Conservation (phyloP, 2,113 vertebrate species). For the Vidua chalybeata region DNA sequence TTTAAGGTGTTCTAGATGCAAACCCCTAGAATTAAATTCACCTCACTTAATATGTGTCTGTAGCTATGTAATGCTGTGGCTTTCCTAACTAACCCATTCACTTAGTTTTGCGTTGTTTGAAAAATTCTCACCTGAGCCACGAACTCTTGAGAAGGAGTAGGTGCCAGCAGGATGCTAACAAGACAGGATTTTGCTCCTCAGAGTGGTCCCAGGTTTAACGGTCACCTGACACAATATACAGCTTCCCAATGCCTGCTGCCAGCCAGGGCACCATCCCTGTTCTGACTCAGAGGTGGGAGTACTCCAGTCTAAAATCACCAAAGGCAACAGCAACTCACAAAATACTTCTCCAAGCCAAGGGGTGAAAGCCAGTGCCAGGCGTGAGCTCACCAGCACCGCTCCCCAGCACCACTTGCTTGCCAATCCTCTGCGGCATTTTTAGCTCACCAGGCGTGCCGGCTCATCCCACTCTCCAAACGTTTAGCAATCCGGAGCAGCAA, state of each 20-base stretch:
- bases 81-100: not conserved
- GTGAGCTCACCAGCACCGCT: conserved; percentile 48
- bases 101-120: not conserved
- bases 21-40: not conserved
- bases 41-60: not conserved
- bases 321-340: not conserved
- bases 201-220: not conserved
- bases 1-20: not conserved
- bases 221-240: not conserved
- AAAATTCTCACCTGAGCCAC: not conserved
- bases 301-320: not conserved
- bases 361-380: not conserved
- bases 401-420: not conserved
- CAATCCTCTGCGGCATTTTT: conserved; percentile 20
- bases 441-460: not conserved
- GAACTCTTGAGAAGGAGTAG: not conserved
- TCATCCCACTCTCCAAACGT: conserved; percentile 13
- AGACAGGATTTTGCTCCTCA: not conserved
- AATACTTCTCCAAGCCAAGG: conserved; percentile 12
- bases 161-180: not conserved
- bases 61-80: not conserved
- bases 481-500: not conserved
- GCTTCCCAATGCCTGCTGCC: not conserved
- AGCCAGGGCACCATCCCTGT: not conserved
- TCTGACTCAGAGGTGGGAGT: not conserved